Evolutionary conservation across 2,797 vertebrate genomes (phyloP).

Genomic region (Sarcoramphus papa): DNA sequence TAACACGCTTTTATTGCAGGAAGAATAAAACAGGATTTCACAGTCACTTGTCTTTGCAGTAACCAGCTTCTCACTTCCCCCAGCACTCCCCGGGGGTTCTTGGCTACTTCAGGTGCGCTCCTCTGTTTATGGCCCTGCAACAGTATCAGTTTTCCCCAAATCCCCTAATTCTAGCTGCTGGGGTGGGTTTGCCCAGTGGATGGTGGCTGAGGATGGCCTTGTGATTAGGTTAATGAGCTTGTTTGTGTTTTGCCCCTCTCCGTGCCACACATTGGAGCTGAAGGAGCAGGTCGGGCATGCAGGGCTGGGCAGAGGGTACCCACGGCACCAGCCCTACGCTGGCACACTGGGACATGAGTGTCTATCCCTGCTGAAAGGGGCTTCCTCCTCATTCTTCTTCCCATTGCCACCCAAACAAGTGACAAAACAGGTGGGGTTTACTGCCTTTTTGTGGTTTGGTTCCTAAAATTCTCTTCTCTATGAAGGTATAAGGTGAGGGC

Average conservation of each 20-base stretch:
- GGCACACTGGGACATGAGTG: accelerated
- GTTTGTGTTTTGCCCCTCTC: background rate
- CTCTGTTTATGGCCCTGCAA: constrained; percentile 29
- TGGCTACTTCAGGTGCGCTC: constrained; percentile 47
- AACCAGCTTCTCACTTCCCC: constrained; percentile 46
- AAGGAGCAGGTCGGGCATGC: background rate
- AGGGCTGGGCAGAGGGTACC: background rate
- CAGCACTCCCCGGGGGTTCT: background rate
- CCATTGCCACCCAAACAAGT: background rate
- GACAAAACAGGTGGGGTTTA: background rate
- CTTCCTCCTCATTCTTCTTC: background rate
- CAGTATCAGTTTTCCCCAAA: background rate
- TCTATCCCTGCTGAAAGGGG: background rate
- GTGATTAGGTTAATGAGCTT: background rate
- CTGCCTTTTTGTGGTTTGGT: background rate
- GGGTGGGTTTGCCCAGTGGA: background rate
- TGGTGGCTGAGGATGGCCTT: background rate
- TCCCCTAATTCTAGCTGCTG: background rate
- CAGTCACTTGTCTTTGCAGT: constrained; percentile 56
- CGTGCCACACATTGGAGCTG: accelerated
- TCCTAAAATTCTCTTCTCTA: background rate
- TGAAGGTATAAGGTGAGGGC: background rate
- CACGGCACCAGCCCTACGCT: accelerated
- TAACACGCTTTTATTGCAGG: constrained; percentile 8
- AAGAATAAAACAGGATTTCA: constrained; percentile 56